Evolutionary conservation across 2,797 vertebrate genomes (phyloP).

Genomic region (Ispidina lecontei): DNA sequence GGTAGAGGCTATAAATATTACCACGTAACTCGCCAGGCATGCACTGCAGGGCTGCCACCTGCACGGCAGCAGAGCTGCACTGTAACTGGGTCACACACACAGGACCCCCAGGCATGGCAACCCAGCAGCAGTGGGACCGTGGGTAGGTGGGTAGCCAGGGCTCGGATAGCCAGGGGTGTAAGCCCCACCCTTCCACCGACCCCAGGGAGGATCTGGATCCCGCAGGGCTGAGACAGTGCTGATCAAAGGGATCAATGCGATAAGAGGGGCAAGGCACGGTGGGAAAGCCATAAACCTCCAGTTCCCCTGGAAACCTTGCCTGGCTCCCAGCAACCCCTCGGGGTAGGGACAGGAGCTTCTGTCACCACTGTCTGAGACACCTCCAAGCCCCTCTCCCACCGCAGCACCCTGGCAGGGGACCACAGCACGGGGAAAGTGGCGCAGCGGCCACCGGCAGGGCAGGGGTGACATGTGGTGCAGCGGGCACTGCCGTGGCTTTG

Average conservation of each 20-base stretch:
- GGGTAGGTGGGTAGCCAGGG: no score
- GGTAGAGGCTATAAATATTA: not conserved
- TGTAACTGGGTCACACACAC: not conserved
- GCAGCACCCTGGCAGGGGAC: no score
- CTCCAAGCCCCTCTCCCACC: not conserved
- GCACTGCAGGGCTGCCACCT: rapidly evolving
- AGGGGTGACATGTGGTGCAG: not conserved
- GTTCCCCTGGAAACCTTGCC: not conserved
- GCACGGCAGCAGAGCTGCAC: not conserved
- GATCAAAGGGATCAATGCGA: conserved; percentile 38
- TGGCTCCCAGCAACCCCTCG: not conserved
- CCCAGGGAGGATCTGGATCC: not conserved
- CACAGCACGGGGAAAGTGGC: rapidly evolving
- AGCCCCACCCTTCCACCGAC: not conserved
- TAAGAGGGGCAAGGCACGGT: not conserved
- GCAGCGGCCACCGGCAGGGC: not conserved
- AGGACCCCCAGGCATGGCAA: not conserved
- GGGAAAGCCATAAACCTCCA: conserved; percentile 28
- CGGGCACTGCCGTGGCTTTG: rapidly evolving
- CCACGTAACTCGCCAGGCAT: not conserved
- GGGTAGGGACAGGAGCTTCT: not conserved
- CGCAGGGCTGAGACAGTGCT: not conserved
- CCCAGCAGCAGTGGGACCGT: rapidly evolving
- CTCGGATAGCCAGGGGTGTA: rapidly evolving
- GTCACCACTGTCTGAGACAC: rapidly evolving